phyloP scores from a whole-genome alignment of 2,888 invertebrate genomes.

The Palloptera scutellata region DNA sequence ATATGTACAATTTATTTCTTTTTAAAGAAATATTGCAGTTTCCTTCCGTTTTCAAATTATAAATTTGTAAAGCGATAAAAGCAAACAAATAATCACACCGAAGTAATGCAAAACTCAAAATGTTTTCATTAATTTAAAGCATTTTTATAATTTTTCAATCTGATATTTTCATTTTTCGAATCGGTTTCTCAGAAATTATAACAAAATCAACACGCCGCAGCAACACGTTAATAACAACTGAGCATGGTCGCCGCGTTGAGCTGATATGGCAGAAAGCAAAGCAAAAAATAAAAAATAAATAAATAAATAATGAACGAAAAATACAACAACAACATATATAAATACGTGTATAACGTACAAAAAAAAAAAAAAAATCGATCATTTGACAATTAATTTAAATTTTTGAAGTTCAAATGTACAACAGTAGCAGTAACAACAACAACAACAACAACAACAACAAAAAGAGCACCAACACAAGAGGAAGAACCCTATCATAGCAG shows the following conservation, averaged over 20 bases:
- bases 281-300: conserved; percentile 23
- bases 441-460: not conserved
- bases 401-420: conserved; percentile 32
- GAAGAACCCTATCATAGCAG: not conserved
- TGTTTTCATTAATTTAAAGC: not conserved
- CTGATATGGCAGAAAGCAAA: conserved; percentile 22
- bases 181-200: not conserved
- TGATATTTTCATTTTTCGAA: conserved; percentile 3
- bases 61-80: no score
- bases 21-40: no score
- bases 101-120: no score
- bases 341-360: conserved; percentile 9
- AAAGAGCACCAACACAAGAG: not conserved
- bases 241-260: conserved; percentile 23
- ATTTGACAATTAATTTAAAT: conserved; percentile 31
- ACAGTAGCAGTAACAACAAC: conserved; percentile 7
- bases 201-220: conserved; percentile 34
- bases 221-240: conserved; percentile 36
- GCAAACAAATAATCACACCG: no score
- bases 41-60: no score
- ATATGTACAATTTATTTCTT: no score
- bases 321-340: conserved; percentile 15
- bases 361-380: conserved; percentile 31
- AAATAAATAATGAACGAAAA: conserved; percentile 1
- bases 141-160: not conserved